Conservation (phyloP, 2,113 vertebrate species). For the Naja naja region DNA sequence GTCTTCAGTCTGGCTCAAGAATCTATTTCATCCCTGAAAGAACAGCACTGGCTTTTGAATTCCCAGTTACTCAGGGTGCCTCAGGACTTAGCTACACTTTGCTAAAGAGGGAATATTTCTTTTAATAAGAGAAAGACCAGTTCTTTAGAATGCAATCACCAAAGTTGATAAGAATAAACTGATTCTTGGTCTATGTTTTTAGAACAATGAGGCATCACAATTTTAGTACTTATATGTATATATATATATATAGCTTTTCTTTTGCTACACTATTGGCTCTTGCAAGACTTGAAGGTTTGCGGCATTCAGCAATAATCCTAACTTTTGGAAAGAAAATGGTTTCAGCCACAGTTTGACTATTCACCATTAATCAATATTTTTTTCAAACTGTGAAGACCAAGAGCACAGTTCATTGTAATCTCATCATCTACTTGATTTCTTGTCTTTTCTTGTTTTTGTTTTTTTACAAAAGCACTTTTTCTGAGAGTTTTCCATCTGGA, state of each 20-base stretch:
- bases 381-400: conserved; percentile 48
- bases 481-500: conserved; percentile 17
- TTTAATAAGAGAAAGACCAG: background rate
- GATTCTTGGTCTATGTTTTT: conserved; percentile 53
- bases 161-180: conserved; percentile 49
- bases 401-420: conserved; percentile 53
- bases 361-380: conserved; percentile 53
- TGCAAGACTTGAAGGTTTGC: conserved; percentile 52
- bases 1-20: background rate
- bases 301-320: conserved; percentile 66
- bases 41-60: background rate
- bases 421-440: conserved; percentile 28
- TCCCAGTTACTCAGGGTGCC: background rate
- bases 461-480: conserved; percentile 32
- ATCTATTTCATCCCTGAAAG: background rate
- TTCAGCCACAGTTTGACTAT: conserved; percentile 54
- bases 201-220: conserved; percentile 36
- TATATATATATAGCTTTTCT: conserved; percentile 36
- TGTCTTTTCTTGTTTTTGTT: conserved; percentile 35
- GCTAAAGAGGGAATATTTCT: background rate
- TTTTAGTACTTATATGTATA: conserved; percentile 43
- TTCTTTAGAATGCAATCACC: conserved; percentile 53
- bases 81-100: background rate
- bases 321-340: conserved; percentile 47
- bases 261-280: conserved; percentile 67